Conservation (phyloP, 2,888 invertebrate genomes). For the Scaeva pyrastri region DNA sequence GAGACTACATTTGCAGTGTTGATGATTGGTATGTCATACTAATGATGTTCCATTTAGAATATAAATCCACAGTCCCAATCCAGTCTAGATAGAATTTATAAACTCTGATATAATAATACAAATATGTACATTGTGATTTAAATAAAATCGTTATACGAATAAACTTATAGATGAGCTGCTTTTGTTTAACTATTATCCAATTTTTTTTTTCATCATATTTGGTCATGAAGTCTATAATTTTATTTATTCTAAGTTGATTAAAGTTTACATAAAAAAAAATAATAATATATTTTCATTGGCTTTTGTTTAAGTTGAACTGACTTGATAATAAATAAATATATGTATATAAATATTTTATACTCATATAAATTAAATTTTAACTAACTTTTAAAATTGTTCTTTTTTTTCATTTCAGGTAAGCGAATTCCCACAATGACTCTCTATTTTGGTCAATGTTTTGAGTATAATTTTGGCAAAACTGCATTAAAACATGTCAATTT, state of each 20-base stretch:
- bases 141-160: constrained; percentile 49
- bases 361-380: background rate
- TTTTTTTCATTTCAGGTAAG: constrained; percentile 69
- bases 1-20: constrained; percentile 6
- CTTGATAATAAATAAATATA: background rate
- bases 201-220: constrained; percentile 2
- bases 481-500: constrained; percentile 50
- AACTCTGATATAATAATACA: constrained; percentile 45
- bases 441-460: background rate
- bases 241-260: background rate
- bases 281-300: constrained; percentile 33
- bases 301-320: constrained; percentile 9
- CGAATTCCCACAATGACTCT: constrained; percentile 25
- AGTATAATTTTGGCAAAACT: constrained; percentile 36
- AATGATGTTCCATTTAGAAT: constrained; percentile 24
- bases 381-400: constrained; percentile 5
- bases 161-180: constrained; percentile 4
- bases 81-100: background rate
- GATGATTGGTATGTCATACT: constrained; percentile 12
- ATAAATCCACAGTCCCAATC: background rate
- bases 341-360: background rate
- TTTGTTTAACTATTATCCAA: background rate
- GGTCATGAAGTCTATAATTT: constrained; percentile 15
- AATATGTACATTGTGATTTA: constrained; percentile 48
- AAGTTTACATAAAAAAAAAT: background rate